Evolutionary conservation across 2,113 vertebrate species (phyloP).

Genomic region (Porphyrio hochstetteri): DNA sequence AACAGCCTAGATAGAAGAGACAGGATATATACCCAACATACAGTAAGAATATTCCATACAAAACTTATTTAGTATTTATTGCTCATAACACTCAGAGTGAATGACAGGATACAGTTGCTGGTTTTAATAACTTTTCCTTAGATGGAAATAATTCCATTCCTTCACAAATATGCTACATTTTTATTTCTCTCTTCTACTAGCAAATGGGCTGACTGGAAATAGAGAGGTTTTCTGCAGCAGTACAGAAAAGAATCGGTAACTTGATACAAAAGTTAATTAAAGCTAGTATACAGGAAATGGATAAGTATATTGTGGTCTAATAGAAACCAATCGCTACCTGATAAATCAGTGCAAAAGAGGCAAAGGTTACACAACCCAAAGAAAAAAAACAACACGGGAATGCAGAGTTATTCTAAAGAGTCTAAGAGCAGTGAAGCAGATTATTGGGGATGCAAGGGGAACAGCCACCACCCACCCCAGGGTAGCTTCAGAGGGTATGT

Average conservation of each 20-base stretch:
- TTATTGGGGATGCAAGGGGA: neutral
- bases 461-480: neutral
- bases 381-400: neutral
- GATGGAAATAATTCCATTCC: neutral
- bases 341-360: neutral
- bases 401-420: neutral
- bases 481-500: neutral
- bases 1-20: neutral
- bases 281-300: neutral
- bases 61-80: neutral
- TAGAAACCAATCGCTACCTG: neutral
- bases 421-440: fast-evolving
- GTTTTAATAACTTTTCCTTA: neutral
- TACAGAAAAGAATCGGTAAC: neutral
- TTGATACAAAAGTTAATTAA: neutral
- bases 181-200: neutral
- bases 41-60: neutral
- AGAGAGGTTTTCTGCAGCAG: neutral
- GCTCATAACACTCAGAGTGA: neutral
- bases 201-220: neutral
- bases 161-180: neutral
- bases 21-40: neutral
- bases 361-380: neutral
- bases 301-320: neutral
- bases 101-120: neutral